These are phyloP conservation scores for Atherix ibis DNA, from an alignment of 2,888 invertebrate species.

Conservation along the genomic window DNA sequence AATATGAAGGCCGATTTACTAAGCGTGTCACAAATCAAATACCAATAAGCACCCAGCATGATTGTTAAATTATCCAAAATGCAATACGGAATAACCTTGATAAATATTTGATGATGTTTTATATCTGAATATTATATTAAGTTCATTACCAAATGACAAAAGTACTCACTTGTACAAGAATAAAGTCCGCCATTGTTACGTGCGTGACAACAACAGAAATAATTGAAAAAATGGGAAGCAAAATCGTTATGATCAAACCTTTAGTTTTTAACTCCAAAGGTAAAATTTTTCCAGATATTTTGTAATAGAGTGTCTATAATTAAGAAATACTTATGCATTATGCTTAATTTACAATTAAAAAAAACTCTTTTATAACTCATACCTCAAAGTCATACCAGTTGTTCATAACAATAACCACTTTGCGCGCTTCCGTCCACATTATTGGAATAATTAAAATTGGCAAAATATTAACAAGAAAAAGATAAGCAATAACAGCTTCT, in stretches of 20 bases:
- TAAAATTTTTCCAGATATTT: conserved; percentile 40
- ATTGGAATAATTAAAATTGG: conserved; percentile 47
- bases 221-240: conserved; percentile 44
- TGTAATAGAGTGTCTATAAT: conserved; percentile 41
- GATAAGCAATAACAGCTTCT: conserved; percentile 58
- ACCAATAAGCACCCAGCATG: conserved; percentile 56
- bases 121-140: background rate
- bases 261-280: conserved; percentile 42
- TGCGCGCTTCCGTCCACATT: conserved; percentile 50
- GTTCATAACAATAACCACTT: conserved; percentile 43
- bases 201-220: conserved; percentile 51
- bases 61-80: conserved; percentile 53
- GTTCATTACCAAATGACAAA: conserved; percentile 4
- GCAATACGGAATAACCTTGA: conserved; percentile 46
- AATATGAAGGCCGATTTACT: conserved; percentile 47
- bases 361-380: background rate
- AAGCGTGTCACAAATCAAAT: conserved; percentile 46
- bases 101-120: conserved; percentile 4
- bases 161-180: conserved; percentile 38
- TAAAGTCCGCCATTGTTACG: conserved; percentile 52
- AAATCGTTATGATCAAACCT: conserved; percentile 39
- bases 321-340: conserved; percentile 1
- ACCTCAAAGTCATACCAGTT: conserved; percentile 55
- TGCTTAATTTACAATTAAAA: background rate
- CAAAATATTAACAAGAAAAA: conserved; percentile 55